Evolutionary conservation across 2,797 vertebrate genomes (phyloP), one percentile per base, ranked within the genome.

Genomic region (Cygnus olor): DNA sequence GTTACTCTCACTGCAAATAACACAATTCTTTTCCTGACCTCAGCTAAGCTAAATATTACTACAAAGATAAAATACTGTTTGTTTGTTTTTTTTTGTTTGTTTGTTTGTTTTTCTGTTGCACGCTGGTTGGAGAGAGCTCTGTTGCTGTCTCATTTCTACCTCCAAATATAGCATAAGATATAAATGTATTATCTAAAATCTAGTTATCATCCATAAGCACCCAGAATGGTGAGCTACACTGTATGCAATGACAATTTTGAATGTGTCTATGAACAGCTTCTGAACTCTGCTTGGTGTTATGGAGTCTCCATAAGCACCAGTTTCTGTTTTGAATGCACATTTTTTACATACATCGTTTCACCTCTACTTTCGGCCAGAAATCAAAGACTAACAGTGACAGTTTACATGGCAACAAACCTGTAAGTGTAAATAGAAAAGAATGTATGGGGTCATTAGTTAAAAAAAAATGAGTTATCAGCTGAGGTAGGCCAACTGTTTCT

Each of bases 381-480:
- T 73, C 70, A 91, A 94, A 93, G 69, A 49, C 27, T 64, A 80
- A 77, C 30, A 53, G 49, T 49, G 61, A 65, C 76, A 51, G 40
- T 73, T 92, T 92, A 69, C 86, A 65, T 69, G 69, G 45, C 77
- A 90, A 88, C 66, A 88, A 56, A 34, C 19, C 58, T 47, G 45
- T 72, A 88, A 80, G 80, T 45, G 12, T 83, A 94, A 94, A 88
- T 34, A 93, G 80, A 71, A 89, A 89, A 84, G 25, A 86, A 63
- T 3, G 60, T n/a, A 85, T 84, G 56, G 47, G 56, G 16, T 47
- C 2, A 1, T 83, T 90, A 74, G n/a, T 76, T 79, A 27, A 68
- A 84, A 89, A 70, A 72, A 91, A 49, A 38, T 11, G 6, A 74
- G 34, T 44, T 80, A 71, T 79, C 89, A 88, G 51, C 40, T 91